phyloP scores from a whole-genome alignment of 2,888 invertebrate genomes.

The Rhingia rostrata region DNA sequence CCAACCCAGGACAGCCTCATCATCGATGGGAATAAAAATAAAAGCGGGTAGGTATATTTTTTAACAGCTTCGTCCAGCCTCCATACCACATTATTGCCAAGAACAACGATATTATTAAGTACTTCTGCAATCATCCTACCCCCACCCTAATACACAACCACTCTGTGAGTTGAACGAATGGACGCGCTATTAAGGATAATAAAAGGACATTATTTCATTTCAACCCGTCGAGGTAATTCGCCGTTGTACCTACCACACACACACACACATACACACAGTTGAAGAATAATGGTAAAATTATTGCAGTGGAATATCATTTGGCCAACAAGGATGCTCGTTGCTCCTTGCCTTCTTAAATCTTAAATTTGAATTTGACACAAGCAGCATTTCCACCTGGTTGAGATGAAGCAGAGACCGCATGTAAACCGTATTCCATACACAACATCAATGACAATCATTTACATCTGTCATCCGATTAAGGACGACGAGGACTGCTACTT shows the following conservation, averaged over 20 bases:
- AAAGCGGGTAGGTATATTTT: constrained; percentile 56
- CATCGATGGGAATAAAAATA: constrained; percentile 72
- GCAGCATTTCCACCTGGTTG: constrained; percentile 57
- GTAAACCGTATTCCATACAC: constrained; percentile 35
- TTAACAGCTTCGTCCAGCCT: constrained; percentile 44
- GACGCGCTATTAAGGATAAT: constrained; percentile 74
- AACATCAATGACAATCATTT: constrained; percentile 72
- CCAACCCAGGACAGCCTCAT: constrained; percentile 14
- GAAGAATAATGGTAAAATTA: constrained; percentile 69
- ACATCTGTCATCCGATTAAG: constrained; percentile 70
- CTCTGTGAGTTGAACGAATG: constrained; percentile 57
- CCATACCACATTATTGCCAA: constrained; percentile 21
- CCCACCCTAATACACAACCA: neutral
- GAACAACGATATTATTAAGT: constrained; percentile 68
- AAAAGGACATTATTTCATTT: constrained; percentile 74
- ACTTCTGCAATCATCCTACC: constrained; percentile 67
- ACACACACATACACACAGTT: neutral
- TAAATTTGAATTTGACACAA: constrained; percentile 38
- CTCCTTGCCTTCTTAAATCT: constrained; percentile 2
- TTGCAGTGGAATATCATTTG: constrained; percentile 50
- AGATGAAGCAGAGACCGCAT: constrained; percentile 37
- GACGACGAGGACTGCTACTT: constrained; percentile 14
- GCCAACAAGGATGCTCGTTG: constrained; percentile 25
- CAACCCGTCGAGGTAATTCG: constrained; percentile 67
- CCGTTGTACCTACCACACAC: constrained; percentile 24